Evolutionary conservation across 2,797 vertebrate species (phyloP), one percentile per base, ranked within the genome.

Genomic region (Acipenser transmontanus): DNA sequence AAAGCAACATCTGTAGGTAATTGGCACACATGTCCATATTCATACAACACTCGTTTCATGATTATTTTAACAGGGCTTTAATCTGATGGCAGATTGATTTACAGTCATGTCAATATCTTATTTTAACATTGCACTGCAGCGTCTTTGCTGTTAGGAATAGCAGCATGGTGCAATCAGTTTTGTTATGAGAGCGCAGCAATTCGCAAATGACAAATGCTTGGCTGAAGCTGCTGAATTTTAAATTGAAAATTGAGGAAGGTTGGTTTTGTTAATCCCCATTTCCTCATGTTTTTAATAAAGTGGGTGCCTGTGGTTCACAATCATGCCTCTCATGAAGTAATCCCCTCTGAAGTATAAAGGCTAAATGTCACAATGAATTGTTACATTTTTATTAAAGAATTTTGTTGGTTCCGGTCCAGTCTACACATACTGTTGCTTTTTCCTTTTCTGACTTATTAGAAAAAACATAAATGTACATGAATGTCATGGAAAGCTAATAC

Each of bases 241-340:
- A 87, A 81, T 34, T 63, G 83, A 84, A 81, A 87, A 87, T 87
- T 86, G 87, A 84, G 84, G 84, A 88, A 86, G 85, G 81, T 89
- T 89, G 87, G 85, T 84, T 87, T 86, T 84, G 84, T 81, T 87
- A 88, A 86, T 88, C 87, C 83, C 76, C 72, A 74, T 84, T 85
- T 85, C 82, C 87, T 84, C 81, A 85, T 89, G 88, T 76, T 90
- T 87, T 82, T 88, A 91, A 89, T 90, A 83, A 82, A 74, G 88
- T 85, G 72, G 78, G 85, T 82, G 77, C 49, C 83, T 83, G 84
- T 67, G 87, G 86, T 89, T 70, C 65, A 68, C 81, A 84, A 80
- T 76, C 76, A 82, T 78, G 82, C 78, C 78, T 83, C 71, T 74
- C 72, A 71, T 75, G 66, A 65, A 61, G 66, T 69, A 68, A 77